Base-by-base conservation (phyloP, 2,113 vertebrate genomes). In the Trogon melanurus region DNA sequence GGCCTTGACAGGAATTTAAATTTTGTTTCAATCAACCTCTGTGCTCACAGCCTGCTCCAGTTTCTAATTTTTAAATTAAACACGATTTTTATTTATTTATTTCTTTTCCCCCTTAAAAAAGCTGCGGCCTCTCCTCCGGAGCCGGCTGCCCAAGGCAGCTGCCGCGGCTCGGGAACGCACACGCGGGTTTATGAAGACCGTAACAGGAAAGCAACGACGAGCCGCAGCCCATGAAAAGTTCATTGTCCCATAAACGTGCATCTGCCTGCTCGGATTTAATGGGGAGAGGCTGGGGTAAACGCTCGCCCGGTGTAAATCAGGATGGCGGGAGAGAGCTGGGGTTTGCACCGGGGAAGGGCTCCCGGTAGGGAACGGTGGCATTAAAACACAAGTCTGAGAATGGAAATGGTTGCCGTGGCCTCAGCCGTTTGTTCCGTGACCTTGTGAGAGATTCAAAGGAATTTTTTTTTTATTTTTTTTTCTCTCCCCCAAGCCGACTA, bases 61-160 rank as follows among this genome's bases (percentile, higher is more conserved):
- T 98, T 98, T 97, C 98, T 98, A 98, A 98, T 98, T 98, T 98
- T 98, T 98, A 98, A 98, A 98, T 98, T 98, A 98, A 98, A 98
- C 97, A 94, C 95, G 96, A 94, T 95, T 95, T 96, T 88, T 90
- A 96, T 93, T 66, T 51, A 86, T 86, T 79, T 75, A 36, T 64
- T 51, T 53, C 67, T 51, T 94, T 53, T 36, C 76, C 12, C 9
- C 38, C 23, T 78, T 92, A 79, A 32, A 16, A 7, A 90, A 97
- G 86, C 94, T 13, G 13, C 11, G 53, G 96, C 78, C 70, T 96
- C 80, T 92, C 93, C 95, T 97, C 95, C 27, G 3, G 93, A 95
- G 62, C 78, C 20, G 78, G 61, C 93, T 32, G 16, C 10, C 65
- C 83, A 30, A 79, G 92, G 95, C 85, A 71, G 87, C 64, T 25